Evolutionary conservation across 2,113 vertebrate genomes (phyloP).

Genomic region (Phylloscopus whistleri): DNA sequence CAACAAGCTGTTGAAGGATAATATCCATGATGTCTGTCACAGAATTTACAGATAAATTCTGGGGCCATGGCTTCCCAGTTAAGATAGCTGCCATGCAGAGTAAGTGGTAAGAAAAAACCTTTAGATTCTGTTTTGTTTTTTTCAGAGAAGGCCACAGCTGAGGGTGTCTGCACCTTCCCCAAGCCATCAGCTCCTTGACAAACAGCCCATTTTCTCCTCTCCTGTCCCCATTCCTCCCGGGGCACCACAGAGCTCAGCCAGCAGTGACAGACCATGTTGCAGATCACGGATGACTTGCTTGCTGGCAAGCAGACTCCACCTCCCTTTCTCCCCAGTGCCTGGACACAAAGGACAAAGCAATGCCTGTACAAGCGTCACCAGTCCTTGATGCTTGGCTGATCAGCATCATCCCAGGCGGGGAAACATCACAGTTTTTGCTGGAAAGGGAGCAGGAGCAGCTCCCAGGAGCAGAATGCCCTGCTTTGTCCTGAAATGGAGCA

Average conservation of each 20-base stretch:
- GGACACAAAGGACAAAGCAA: slow-evolving; percentile 36
- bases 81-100: not conserved
- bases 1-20: not conserved
- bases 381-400: not conserved
- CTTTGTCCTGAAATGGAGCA: not conserved
- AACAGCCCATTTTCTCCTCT: not conserved
- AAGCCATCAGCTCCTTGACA: not conserved
- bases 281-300: not conserved
- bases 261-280: not conserved
- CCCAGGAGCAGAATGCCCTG: slow-evolving; percentile 27
- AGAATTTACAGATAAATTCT: not conserved
- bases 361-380: not conserved
- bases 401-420: not conserved
- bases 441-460: slow-evolving; percentile 6
- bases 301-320: not conserved
- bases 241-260: not conserved
- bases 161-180: not conserved
- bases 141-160: not conserved
- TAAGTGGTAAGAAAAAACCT: not conserved
- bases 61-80: not conserved
- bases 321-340: not conserved
- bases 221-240: not conserved
- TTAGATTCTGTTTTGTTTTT: not conserved
- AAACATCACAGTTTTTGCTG: slow-evolving; percentile 6
- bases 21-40: not conserved